Conservation (phyloP, 2,888 invertebrate species). For the Stegana nigrithorax region DNA sequence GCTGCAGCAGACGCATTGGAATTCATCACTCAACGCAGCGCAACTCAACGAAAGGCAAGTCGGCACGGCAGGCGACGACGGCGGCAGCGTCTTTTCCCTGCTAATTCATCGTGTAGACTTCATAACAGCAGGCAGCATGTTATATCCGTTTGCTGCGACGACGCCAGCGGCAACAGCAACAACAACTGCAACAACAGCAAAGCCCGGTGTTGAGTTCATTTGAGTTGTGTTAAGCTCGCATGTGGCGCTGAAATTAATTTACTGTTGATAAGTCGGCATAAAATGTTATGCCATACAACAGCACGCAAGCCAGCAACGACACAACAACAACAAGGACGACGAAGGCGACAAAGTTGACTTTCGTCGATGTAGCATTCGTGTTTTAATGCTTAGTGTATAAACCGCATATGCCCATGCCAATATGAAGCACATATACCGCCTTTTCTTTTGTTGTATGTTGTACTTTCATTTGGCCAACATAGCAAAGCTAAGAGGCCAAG, state of each 20-base stretch:
- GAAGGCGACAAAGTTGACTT: too few relatives aligned
- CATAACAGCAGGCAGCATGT: too few relatives aligned
- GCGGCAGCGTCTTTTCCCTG: neutral
- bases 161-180: neutral
- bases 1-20: too few relatives aligned
- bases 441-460: too few relatives aligned
- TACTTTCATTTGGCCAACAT: neutral
- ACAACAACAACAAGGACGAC: neutral
- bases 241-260: conserved; percentile 16
- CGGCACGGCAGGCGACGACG: neutral
- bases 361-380: too few relatives aligned
- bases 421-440: too few relatives aligned
- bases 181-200: neutral
- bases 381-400: too few relatives aligned
- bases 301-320: neutral
- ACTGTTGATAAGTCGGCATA: conserved; percentile 8
- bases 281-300: neutral
- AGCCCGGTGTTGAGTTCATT: neutral
- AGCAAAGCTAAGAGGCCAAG: neutral
- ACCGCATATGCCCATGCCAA: too few relatives aligned
- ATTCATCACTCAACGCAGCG: neutral
- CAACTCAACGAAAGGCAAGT: neutral
- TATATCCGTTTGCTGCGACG: neutral
- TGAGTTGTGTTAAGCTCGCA: conserved; percentile 3
- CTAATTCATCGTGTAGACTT: neutral